Conservation (phyloP, 2,113 vertebrate genomes). For the Phalacrocorax pelagicus region DNA sequence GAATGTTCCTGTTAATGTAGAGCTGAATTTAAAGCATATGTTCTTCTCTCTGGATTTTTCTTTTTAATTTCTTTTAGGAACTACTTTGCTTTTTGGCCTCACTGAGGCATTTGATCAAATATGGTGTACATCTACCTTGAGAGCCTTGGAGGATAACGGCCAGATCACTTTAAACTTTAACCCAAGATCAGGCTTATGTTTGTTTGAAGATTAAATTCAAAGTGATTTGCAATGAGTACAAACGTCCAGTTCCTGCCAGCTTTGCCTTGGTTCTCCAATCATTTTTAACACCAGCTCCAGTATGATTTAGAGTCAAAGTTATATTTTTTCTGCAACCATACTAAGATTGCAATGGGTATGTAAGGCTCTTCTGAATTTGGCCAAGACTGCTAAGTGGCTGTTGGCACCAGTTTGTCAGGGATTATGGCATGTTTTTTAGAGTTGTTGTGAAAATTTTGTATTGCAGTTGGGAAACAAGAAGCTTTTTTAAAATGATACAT, state of each 20-base stretch:
- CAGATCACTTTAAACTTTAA: background rate
- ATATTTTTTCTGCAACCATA: constrained; percentile 25
- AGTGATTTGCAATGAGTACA: background rate
- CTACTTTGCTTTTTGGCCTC: background rate
- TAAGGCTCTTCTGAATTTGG: constrained; percentile 42
- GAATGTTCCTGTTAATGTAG: constrained; percentile 16
- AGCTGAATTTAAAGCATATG: constrained; percentile 20
- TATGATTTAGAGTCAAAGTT: background rate
- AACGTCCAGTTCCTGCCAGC: background rate
- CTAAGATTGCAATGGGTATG: background rate
- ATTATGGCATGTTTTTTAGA: constrained; percentile 50
- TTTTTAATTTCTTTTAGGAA: background rate
- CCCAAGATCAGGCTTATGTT: background rate
- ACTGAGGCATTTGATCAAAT: background rate
- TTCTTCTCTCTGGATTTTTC: background rate
- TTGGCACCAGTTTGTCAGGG: constrained; percentile 25
- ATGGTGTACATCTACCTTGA: background rate
- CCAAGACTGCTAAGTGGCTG: constrained; percentile 34
- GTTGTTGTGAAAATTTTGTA: constrained; percentile 49
- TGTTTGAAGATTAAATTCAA: background rate
- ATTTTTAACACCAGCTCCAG: background rate
- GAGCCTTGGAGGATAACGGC: background rate
- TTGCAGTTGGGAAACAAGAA: constrained; percentile 64
- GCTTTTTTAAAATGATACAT: constrained; percentile 1
- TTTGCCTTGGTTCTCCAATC: background rate